These are phyloP conservation scores for Syngnathus scovelli DNA, from an alignment of 2,113 vertebrate genomes.

Conservation along the genomic window DNA sequence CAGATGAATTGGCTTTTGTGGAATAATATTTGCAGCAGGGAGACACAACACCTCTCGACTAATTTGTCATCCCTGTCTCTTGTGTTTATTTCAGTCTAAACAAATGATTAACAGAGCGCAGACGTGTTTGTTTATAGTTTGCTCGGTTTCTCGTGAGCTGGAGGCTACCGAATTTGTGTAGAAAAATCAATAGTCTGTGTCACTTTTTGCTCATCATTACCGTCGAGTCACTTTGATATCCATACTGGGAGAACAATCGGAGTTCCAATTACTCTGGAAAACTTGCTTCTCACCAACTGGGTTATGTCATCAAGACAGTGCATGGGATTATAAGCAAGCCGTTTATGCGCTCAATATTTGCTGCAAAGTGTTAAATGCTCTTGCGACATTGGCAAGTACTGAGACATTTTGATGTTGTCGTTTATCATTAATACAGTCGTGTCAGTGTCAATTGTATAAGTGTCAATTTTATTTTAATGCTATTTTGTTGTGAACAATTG, in stretches of 20 bases:
- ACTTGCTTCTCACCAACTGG: constrained; percentile 7
- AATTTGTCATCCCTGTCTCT: constrained; percentile 21
- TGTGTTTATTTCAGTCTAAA: constrained; percentile 17
- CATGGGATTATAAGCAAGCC: constrained; percentile 2
- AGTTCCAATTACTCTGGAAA: constrained; percentile 8
- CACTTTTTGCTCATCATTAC: background rate
- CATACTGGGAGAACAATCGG: background rate
- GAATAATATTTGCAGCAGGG: constrained; percentile 15
- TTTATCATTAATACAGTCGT: no score
- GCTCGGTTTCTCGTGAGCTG: background rate
- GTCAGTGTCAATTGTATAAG: no score
- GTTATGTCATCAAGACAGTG: constrained; percentile 12
- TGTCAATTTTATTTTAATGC: no score
- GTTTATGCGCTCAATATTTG: background rate
- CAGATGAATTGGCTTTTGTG: constrained; percentile 31
- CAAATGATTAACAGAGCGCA: constrained; percentile 10
- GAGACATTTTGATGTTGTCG: background rate
- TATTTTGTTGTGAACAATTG: no score
- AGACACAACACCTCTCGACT: constrained; percentile 27
- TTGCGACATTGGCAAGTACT: constrained; percentile 11
- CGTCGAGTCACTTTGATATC: background rate
- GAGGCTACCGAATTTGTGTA: constrained; percentile 7
- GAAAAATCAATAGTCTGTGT: constrained; percentile 7
- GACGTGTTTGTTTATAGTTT: constrained; percentile 16
- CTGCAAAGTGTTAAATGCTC: constrained; percentile 12